Percentiles rank a stretch among this genome's conserved stretches.
Evolutionary conservation across 2,113 vertebrate species (phyloP).

Genomic region (Dryoscopus gambensis): DNA sequence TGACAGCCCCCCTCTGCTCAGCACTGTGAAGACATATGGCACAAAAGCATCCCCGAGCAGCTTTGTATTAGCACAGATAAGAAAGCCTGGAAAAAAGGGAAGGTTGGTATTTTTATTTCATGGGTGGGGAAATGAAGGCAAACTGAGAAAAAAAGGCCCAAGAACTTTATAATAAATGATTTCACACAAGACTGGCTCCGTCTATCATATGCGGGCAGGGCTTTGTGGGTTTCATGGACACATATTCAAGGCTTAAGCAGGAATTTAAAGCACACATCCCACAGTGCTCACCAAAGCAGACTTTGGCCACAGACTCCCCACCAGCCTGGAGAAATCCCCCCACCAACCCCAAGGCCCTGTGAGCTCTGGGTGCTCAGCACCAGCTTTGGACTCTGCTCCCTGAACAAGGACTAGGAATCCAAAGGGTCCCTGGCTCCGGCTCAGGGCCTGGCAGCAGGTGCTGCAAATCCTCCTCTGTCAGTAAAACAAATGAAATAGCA

Average conservation of each 20-base stretch:
- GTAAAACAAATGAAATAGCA: not conserved
- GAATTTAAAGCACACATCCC: not conserved
- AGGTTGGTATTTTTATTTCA: constrained; percentile 15
- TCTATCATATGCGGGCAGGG: not conserved
- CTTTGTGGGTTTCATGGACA: not conserved
- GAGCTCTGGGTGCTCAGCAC: not conserved
- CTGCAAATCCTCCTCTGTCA: not conserved
- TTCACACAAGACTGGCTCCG: not conserved
- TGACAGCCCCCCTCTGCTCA: constrained; percentile 47
- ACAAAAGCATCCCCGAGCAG: not conserved
- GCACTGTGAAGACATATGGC: constrained; percentile 36
- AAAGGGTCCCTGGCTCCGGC: not conserved
- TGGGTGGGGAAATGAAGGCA: not conserved
- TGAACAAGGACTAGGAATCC: fast-evolving
- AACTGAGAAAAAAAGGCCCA: not conserved
- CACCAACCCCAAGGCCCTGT: fast-evolving
- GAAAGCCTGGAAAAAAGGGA: not conserved
- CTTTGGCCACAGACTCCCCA: not conserved
- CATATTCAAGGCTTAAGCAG: not conserved
- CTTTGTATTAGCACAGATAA: constrained; percentile 19
- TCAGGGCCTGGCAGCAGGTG: not conserved
- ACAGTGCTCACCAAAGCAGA: not conserved
- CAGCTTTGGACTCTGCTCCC: not conserved
- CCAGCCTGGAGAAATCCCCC: not conserved
- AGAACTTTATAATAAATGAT: not conserved